Base-by-base conservation (phyloP, 2,888 invertebrate genomes). In the Trachelus stipa region DNA sequence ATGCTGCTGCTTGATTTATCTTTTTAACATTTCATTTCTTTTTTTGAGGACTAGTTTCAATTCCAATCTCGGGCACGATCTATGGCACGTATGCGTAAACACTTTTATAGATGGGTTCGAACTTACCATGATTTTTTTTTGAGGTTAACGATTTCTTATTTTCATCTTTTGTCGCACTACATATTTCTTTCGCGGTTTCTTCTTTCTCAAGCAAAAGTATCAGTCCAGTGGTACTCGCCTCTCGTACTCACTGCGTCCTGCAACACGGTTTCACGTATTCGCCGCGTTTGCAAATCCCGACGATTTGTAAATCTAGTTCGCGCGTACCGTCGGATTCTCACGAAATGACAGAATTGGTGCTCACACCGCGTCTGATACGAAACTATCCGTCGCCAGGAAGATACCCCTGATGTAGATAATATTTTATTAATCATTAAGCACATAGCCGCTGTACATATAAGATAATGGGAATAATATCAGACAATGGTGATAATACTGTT, bases 351-450 rank as follows among this genome's bases (percentile, higher is more conserved):
- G 77, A 82, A 79, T 75, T 78, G 81, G 79, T 78, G 79, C 77
- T 79, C 79, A 34, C 83, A 78, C 83, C 82, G 78, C 83, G 88
- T 87, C 88, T 86, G 85, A 82, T 83, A 80, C 81, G 83, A 88
- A 88, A 88, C 88, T 88, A 88, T 88, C 84, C 86, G 85, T 85
- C 82, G 88, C 80, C 87, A 83, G 82, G 85, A 81, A 85, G 83
- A 86, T 85, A 87, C 84, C 87, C 83, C 83, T 81, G 82, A 82
- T 85, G 83, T 84, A 86, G 88, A 89, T 88, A 87, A 88, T 88
- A 87, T 89, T 87, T 89, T 88, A 89, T 89, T 89, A 89, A 89
- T 89, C 89, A 89, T 88, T 88, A 84, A 89, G 85, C 89, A 89
- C 88, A 89, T 89, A 89, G 87, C 87, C 83, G 86, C 79, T 82